Conservation (phyloP, 2,888 invertebrate genomes). For the Patella ulyssiponensis region DNA sequence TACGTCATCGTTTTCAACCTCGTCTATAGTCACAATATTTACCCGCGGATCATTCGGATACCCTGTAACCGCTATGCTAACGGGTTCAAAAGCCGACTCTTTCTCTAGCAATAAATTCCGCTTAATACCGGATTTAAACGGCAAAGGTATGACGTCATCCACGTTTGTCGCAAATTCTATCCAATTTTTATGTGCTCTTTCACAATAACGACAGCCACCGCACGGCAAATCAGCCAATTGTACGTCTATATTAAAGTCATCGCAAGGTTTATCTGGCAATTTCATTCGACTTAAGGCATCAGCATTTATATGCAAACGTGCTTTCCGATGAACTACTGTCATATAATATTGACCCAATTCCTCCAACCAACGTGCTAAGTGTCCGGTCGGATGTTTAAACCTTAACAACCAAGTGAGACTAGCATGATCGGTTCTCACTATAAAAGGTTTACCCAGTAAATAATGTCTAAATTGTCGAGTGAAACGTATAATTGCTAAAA, state of each 20-base stretch:
- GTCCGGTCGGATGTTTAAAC: slow-evolving; percentile 19
- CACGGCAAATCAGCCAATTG: background rate
- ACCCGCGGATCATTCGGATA: too few species aligned
- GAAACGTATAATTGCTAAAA: background rate
- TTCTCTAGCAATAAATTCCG: too few species aligned
- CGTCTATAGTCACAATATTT: too few species aligned
- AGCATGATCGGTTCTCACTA: slow-evolving; percentile 31
- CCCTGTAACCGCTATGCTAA: too few species aligned
- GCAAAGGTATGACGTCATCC: too few species aligned
- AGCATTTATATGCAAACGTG: background rate
- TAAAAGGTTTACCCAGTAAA: slow-evolving; percentile 26
- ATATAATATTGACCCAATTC: slow-evolving; percentile 4
- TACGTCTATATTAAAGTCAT: background rate
- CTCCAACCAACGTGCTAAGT: slow-evolving; percentile 28
- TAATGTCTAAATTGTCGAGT: slow-evolving; percentile 22
- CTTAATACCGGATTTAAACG: too few species aligned
- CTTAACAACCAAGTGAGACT: slow-evolving; percentile 28
- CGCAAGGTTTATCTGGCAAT: background rate
- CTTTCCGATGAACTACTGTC: background rate
- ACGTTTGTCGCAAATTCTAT: too few species aligned
- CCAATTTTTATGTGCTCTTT: background rate
- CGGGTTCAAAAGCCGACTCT: too few species aligned
- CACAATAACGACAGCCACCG: background rate
- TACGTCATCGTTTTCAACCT: too few species aligned
- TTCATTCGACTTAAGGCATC: background rate